phyloP scores from a whole-genome alignment of 2,888 invertebrate species.

The Syrphus vitripennis region DNA sequence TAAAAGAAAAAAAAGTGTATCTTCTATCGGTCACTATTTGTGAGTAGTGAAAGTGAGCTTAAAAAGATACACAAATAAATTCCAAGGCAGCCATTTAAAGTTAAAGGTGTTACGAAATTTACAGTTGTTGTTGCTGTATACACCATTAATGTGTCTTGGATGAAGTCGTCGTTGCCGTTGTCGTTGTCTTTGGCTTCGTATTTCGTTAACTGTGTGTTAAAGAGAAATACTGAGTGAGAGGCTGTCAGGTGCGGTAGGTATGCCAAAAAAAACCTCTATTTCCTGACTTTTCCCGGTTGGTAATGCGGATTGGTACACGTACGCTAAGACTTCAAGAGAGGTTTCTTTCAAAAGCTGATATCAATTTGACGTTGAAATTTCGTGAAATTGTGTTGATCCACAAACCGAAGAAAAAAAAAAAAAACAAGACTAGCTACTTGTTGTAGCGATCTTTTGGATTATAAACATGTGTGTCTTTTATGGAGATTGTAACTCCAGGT shows the following conservation, averaged over 20 bases:
- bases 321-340: not conserved
- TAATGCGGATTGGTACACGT: conserved; percentile 61
- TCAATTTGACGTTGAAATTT: conserved; percentile 41
- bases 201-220: not conserved
- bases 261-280: conserved; percentile 48
- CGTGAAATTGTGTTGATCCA: conserved; percentile 49
- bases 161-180: not conserved
- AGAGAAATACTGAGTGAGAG: conserved; percentile 25
- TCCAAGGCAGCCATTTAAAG: conserved; percentile 49
- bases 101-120: conserved; percentile 47
- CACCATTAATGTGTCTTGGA: conserved; percentile 3
- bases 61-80: conserved; percentile 8
- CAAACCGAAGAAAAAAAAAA: conserved; percentile 5
- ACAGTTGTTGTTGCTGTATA: conserved; percentile 1
- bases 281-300: conserved; percentile 61
- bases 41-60: conserved; percentile 59
- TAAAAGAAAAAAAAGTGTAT: conserved; percentile 34
- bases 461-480: conserved; percentile 4
- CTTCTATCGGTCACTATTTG: not conserved
- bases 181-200: too few species aligned
- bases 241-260: not conserved
- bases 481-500: not conserved
- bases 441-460: not conserved
- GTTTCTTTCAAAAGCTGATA: conserved; percentile 5
- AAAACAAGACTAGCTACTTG: not conserved